Evolutionary conservation across 2,113 vertebrate species (phyloP), one percentile per base, ranked within the genome.

Genomic region (Scalopus aquaticus): DNA sequence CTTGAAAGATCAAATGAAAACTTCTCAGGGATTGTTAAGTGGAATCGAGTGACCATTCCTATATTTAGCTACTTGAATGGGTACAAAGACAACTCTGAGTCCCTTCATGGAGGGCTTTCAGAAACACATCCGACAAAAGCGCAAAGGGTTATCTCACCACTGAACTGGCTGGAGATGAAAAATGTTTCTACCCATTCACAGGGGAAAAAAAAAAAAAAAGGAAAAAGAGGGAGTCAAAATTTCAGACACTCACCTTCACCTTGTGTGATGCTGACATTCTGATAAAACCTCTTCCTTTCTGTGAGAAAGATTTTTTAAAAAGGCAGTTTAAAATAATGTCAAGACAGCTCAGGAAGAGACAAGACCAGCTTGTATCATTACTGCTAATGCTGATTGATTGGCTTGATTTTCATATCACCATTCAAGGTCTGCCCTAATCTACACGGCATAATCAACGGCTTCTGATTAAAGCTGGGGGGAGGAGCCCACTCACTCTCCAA

Each of bases 271-370:
- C 98, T 99, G 96, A 99, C 99, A 0, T 99, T 99, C 97, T 99
- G 97, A 98, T 99, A 99, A 97, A 99, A 99, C 79, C 98, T 98
- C 97, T 98, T 99, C 94, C 99, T 99, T 96, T 99, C 99, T 99
- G 96, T 46, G 92, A 90, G 80, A 96, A 64, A 96, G 54, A 97
- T 85, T 87, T 95, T 92, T 95, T 56, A 93, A 86, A 96, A 72
- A 94, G 72, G 54, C 37, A 93, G 74, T 92, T 95, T 95, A 91
- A 86, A 94, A 79, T 89, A 91, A 84, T 3, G 22, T 37, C 0
- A 35, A 65, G 65, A 64, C 88, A 19, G 32, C 32, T 72, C 74
- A 49, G 65, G 69, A 80, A 74, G 65, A 1, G 17, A 51, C 60
- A 77, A 62, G 64, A 79, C 42, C 67, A 8, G 81, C 70, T 78